Base-by-base conservation (phyloP, 2,888 invertebrate species). In the Spisula subtruncata region DNA sequence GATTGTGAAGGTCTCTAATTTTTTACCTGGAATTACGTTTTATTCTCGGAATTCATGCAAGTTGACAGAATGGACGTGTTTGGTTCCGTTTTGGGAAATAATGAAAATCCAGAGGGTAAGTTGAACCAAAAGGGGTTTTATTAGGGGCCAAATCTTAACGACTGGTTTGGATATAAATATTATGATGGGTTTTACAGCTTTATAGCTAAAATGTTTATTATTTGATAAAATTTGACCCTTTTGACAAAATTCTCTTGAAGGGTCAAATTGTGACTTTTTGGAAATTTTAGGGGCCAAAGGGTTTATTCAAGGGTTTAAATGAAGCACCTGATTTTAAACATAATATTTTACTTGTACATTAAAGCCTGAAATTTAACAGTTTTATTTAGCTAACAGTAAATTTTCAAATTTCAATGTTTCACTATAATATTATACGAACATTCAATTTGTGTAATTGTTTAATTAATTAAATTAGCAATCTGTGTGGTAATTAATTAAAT, bases 21-120 rank as follows among this genome's bases (percentile, higher is more conserved):
- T 66, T 25, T 66, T 25, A 5, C 5, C n/a, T 66, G 60, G 60
- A 66, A 66, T 66, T 66, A 66, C 46, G 35, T 29, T 81, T 60
- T n/a, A 60, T 60, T 60, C 25, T 60, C 20, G 60, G 60, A 60
- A 60, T 60, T n/a, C 0, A 60, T 60, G 60, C 25, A 25, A 32
- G 18, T 35, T 75, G 66, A 83, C 32, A 75, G 51, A 84, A 85
- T 85, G 85, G 85, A 85, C 41, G 85, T 85, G 80, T 85, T 85
- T 56, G 71, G 85, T 12, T 85, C 85, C 1, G 80, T 85, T 0
- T 79, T 85, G 12, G 85, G 85, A 35, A 54, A 85, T 41, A 85
- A 54, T 14, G 35, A 85, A 25, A 85, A 80, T 25, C 85, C 85
- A 14, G 85, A 85, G 25, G 29, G 85, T 85, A 85, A 85, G 85